phyloP scores from a whole-genome alignment of 2,888 invertebrate species.

The Physocephala rufipes region DNA sequence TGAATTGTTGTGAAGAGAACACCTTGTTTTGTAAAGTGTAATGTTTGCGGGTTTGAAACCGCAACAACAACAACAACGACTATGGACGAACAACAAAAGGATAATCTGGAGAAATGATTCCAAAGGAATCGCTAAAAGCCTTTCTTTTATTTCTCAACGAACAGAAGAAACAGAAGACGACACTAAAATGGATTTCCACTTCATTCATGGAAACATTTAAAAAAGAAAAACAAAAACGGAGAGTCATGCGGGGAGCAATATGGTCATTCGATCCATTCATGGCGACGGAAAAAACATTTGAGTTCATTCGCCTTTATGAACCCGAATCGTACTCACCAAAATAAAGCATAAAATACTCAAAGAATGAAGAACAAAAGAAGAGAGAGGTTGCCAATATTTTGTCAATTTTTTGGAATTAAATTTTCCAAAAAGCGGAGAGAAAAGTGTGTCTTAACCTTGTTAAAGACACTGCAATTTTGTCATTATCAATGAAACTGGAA shows the following conservation, averaged over 20 bases:
- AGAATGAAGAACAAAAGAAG: not conserved
- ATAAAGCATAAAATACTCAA: too few species aligned
- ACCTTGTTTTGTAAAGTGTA: too few species aligned
- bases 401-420: too few species aligned
- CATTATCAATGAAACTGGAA: too few species aligned
- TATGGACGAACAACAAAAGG: not conserved
- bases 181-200: conserved; percentile 10
- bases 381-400: too few species aligned
- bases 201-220: conserved; percentile 4
- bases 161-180: not conserved
- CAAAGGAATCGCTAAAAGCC: conserved; percentile 10
- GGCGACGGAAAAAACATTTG: not conserved
- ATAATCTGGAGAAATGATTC: not conserved
- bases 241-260: not conserved
- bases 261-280: not conserved
- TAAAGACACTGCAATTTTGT: not conserved
- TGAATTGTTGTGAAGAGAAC: too few species aligned
- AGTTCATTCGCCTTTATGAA: not conserved
- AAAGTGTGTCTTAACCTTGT: not conserved
- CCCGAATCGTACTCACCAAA: too few species aligned
- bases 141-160: not conserved
- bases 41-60: too few species aligned
- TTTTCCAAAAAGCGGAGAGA: not conserved
- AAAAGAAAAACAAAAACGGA: not conserved
- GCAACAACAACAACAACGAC: not conserved